A percentile compares a stretch with the other conserved stretches of the same genome.
phyloP scores from a whole-genome alignment of 35 echinoderm and acorn worm genomes.

The Hemicentrotus pulcherrimus region DNA sequence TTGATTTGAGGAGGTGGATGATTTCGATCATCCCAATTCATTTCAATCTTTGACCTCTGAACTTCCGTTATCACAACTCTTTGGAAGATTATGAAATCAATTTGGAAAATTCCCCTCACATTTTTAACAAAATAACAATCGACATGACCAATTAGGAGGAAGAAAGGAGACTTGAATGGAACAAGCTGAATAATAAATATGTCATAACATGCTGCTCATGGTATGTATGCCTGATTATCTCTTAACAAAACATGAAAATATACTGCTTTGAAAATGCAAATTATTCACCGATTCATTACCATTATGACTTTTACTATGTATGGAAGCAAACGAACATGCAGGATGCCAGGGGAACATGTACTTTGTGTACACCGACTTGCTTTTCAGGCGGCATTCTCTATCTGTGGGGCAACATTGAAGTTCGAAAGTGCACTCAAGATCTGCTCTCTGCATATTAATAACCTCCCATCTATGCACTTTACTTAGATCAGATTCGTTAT shows the following conservation, averaged over 20 bases:
- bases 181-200: neutral
- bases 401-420: constrained; percentile 1
- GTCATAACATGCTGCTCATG: no score
- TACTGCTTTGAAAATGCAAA: no score
- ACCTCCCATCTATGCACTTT: neutral
- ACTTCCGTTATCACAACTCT: neutral
- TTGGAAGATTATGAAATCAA: no score
- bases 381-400: neutral
- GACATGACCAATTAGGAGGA: neutral
- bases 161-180: neutral
- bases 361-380: neutral
- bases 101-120: neutral
- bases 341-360: neutral
- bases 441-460: constrained; percentile 4
- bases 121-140: neutral
- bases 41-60: neutral
- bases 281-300: no score
- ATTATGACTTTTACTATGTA: neutral
- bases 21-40: neutral
- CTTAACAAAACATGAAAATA: no score
- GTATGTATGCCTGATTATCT: no score
- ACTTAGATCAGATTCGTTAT: neutral
- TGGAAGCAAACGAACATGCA: neutral
- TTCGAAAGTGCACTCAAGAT: neutral
- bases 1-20: neutral